Conservation (phyloP, 2,888 invertebrate species). For the Caradrina clavipalpis region DNA sequence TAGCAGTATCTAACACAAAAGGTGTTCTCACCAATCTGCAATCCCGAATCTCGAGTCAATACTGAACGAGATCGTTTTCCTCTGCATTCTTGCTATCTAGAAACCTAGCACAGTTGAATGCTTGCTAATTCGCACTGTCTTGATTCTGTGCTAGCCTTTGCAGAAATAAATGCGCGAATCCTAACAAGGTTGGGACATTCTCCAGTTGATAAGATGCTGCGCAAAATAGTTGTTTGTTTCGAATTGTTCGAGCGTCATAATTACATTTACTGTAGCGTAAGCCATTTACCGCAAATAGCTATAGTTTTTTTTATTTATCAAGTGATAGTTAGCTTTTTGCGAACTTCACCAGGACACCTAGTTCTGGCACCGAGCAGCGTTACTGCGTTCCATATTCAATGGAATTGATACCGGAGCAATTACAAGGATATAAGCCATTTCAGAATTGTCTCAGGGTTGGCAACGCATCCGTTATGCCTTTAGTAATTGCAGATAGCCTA, state of each 20-base stretch:
- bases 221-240: background rate
- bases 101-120: constrained; percentile 13
- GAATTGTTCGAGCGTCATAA: constrained; percentile 6
- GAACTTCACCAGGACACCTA: too few species aligned
- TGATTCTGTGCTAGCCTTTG: constrained; percentile 36
- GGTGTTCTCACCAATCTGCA: background rate
- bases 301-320: background rate
- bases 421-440: too few species aligned
- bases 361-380: too few species aligned
- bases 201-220: background rate
- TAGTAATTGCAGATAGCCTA: too few species aligned
- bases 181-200: constrained; percentile 30
- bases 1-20: background rate
- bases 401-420: too few species aligned
- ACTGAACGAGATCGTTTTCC: background rate
- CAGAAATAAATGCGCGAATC: constrained; percentile 41
- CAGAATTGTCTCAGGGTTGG: too few species aligned
- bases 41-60: background rate
- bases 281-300: constrained; percentile 3
- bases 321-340: too few species aligned
- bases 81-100: constrained; percentile 13
- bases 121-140: constrained; percentile 37
- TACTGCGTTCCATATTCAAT: too few species aligned
- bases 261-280: constrained; percentile 14
- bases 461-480: too few species aligned